Evolutionary conservation across 1,140 invertebrate genomes (phyloP), one percentile per base, ranked within the genome.

Genomic region (Hirudo medicinalis): DNA sequence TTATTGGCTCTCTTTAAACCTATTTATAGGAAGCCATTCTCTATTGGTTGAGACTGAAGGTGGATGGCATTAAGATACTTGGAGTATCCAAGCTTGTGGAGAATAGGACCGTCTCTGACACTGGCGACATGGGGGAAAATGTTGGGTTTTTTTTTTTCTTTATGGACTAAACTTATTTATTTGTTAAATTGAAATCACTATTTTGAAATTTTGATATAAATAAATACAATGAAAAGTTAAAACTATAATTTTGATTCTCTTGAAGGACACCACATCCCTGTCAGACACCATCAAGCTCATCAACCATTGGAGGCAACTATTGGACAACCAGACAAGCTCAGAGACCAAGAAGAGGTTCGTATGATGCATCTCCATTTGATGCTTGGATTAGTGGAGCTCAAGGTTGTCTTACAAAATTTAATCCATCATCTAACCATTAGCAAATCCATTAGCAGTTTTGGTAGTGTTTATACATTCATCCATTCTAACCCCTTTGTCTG

Each of bases 41-140:
- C 20, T 90, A 89, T 78, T 92, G 90, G 90, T 75, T 92, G 8
- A 81, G 86, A 0, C 86, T 85, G 79, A 89, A 88, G 22, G 87
- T 91, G 0, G 87, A 88, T 77, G 90, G 90, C 43, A 91, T 91
- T 76, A 83, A 88, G 73, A 84, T 92, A 20, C 86, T 73, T 22
- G 76, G 70, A 54, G 49, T 76, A 22, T 74, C 77, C 40, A 71
- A 75, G 57, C 72, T 79, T 69, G 60, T 76, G 4, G 76, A 78
- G 69, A 72, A 74, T 32, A 69, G 73, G 49, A 49, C 74, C 29
- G 22, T 76, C 87, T 76, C 55, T 2, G 55, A 66, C 70, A 78
- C 80, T 25, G 76, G 76, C 72, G 75, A 77, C 49, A 71, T 80
- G 27, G n/a, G 2, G 3, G 53, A 25, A 76, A 49, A 75, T 75